phyloP scores from a whole-genome alignment of 1,140 invertebrate genomes.

The Drosophila auraria region DNA sequence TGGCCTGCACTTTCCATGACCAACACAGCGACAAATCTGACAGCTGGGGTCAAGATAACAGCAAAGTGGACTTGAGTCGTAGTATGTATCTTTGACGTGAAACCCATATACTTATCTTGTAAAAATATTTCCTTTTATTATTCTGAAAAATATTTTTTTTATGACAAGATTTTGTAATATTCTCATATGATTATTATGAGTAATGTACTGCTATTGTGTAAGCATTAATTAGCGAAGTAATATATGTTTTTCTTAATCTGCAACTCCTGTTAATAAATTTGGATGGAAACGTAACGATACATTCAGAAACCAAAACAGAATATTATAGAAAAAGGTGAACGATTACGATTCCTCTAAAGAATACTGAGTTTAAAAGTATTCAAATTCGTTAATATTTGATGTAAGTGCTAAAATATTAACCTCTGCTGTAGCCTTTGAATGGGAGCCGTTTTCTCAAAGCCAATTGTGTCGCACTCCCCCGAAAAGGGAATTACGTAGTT shows the following conservation, averaged over 20 bases:
- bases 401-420: background rate
- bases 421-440: background rate
- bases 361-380: background rate
- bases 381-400: background rate
- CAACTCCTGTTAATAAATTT: background rate
- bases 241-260: background rate
- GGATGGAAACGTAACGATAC: too few relatives aligned
- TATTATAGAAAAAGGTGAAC: too few relatives aligned
- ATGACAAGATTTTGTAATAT: too few relatives aligned
- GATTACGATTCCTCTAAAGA: background rate
- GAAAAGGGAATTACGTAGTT: conserved; percentile 41
- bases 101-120: background rate
- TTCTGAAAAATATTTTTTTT: background rate
- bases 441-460: background rate
- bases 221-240: background rate
- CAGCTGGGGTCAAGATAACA: conserved; percentile 18
- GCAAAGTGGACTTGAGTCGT: background rate
- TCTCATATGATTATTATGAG: background rate
- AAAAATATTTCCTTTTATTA: background rate
- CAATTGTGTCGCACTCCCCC: conserved; percentile 23
- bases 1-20: background rate
- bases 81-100: background rate
- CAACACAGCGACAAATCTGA: conserved; percentile 12
- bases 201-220: too few relatives aligned
- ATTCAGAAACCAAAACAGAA: too few relatives aligned